phyloP scores from a whole-genome alignment of 2,888 invertebrate genomes.

The Isoperla grammatica region DNA sequence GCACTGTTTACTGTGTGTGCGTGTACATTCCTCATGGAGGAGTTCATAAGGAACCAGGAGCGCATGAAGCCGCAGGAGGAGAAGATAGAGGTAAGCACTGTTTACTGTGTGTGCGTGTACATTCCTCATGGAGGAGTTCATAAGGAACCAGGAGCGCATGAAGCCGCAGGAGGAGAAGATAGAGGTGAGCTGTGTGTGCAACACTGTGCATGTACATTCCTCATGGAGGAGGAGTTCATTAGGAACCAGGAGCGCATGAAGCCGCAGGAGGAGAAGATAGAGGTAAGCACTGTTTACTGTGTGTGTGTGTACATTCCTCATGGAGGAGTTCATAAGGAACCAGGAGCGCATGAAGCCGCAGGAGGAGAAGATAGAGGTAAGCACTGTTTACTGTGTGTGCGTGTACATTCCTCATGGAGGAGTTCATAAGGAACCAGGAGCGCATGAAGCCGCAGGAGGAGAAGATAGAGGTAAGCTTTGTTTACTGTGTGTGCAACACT shows the following conservation, averaged over 20 bases:
- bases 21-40: too few species aligned
- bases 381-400: too few species aligned
- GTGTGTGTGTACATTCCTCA: too few species aligned
- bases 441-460: conserved; percentile 98
- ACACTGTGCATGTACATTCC: too few species aligned
- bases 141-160: conserved; percentile 94
- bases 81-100: conserved; percentile 89
- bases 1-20: too few species aligned
- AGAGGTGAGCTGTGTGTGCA: too few species aligned
- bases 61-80: conserved; percentile 98
- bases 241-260: conserved; percentile 96
- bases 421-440: conserved; percentile 98
- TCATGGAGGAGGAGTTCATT: conserved; percentile 99
- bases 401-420: too few species aligned
- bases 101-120: too few species aligned
- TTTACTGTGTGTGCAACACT: background rate
- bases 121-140: conserved; percentile 99
- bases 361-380: conserved; percentile 94
- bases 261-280: conserved; percentile 98
- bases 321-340: conserved; percentile 98
- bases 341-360: conserved; percentile 98
- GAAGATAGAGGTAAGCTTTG: conserved; percentile 77
- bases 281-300: too few species aligned
- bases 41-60: conserved; percentile 98
- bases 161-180: conserved; percentile 99